A percentile compares a stretch with the other conserved stretches of the same genome.
Conservation (phyloP, 2,797 vertebrate species). For the Knipowitschia caucasica region DNA sequence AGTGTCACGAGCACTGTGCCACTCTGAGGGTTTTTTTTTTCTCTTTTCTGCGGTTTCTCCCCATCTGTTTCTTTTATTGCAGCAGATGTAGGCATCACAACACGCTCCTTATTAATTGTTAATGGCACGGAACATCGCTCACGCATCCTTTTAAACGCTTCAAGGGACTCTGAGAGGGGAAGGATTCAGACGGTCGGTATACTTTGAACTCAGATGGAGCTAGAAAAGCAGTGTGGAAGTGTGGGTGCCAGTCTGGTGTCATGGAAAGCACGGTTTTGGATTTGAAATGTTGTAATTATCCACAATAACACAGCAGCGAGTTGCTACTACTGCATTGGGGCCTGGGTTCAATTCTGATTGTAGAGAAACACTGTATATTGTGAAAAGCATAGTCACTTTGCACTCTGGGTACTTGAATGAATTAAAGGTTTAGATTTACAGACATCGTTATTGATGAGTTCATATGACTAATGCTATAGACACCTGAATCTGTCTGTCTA, state of each 20-base stretch:
- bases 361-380: too few species aligned
- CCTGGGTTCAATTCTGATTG: too few species aligned
- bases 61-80: conserved; percentile 57
- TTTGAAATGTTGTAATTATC: too few species aligned
- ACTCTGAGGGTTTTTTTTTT: conserved; percentile 27
- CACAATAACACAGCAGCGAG: too few species aligned
- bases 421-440: too few species aligned
- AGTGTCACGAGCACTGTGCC: conserved; percentile 20
- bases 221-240: conserved; percentile 38
- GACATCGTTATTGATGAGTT: too few species aligned
- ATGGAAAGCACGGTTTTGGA: too few species aligned
- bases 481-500: too few species aligned
- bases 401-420: too few species aligned
- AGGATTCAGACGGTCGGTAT: conserved; percentile 44
- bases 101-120: conserved; percentile 65
- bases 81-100: conserved; percentile 57
- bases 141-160: conserved; percentile 64
- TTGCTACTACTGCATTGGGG: too few species aligned
- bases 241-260: neutral
- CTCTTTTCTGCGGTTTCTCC: conserved; percentile 39
- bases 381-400: too few species aligned
- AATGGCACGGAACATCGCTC: conserved; percentile 52
- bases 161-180: conserved; percentile 53
- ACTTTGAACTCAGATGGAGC: conserved; percentile 27
- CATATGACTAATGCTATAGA: too few species aligned